Evolutionary conservation across 2,888 invertebrate species (phyloP), one percentile per base, ranked within the genome.

Genomic region (Chironomus riparius): DNA sequence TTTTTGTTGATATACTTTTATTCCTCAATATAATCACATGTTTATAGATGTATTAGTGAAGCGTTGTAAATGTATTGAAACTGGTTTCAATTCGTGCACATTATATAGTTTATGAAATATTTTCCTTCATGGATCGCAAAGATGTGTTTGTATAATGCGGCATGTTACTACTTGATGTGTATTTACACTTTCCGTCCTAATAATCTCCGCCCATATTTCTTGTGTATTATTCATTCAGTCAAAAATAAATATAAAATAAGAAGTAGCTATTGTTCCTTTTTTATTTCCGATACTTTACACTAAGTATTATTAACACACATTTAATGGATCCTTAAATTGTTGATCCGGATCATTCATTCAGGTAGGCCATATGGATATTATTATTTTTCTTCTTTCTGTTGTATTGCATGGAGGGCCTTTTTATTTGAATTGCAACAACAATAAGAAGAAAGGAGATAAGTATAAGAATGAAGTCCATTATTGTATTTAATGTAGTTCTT

Each of bases 241-340:
- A 38, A 38, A 38, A 38, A 38, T 38, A 38, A 38, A 10, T 38
- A n/a, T n/a, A 38, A 1, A 56, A 15, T 56, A 56, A 56, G 56
- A 56, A 56, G 56, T 18, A 15, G 15, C 18, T 15, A 10, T 65
- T 21, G 18, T 62, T 21, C 15, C 62, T 62, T 18, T 61, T 18
- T 62, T 62, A 21, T 21, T 62, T 65, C 15, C 56, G n/a, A 56
- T 18, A 18, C 56, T 56, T 56, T 56, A 15, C 7, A 56, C 56
- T 56, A n/a, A 18, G 56, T 56, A 56, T 56, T 56, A 56, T 56
- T 56, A 18, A 65, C 65, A 22, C 47, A 38, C 47, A 68, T 68
- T 68, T 68, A 68, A 68, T 68, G 68, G 68, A 68, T 68, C 68
- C 68, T 68, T 65, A 65, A 65, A 24, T 24, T 24, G 24, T 10